A percentile compares a stretch with the other conserved stretches of the same genome.
phyloP scores from a whole-genome alignment of 2,797 vertebrate species.

The Salmo trutta region DNA sequence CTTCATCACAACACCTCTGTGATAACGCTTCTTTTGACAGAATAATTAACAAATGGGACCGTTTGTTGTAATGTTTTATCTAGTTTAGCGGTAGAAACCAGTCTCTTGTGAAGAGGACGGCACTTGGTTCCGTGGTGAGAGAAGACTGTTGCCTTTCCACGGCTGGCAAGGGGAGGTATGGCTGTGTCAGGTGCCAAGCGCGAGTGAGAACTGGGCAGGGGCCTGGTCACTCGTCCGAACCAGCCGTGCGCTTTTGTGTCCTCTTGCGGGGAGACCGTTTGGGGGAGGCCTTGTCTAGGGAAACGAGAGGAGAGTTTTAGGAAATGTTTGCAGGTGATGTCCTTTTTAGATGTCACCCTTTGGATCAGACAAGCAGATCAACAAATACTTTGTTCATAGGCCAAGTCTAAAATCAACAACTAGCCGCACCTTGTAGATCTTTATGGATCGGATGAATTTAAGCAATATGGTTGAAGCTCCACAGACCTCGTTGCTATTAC shows the following conservation, averaged over 20 bases:
- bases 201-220: neutral
- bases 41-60: neutral
- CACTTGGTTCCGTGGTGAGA: neutral
- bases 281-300: slow-evolving; percentile 93
- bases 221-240: slow-evolving; percentile 89
- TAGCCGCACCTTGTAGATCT: neutral
- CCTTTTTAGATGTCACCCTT: neutral
- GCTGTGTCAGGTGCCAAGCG: slow-evolving; percentile 12
- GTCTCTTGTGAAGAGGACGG: neutral
- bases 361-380: neutral
- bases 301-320: neutral
- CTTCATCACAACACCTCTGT: neutral
- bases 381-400: neutral
- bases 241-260: slow-evolving; percentile 92
- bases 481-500: too few species aligned
- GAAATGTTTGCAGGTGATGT: neutral
- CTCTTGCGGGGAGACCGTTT: slow-evolving; percentile 92
- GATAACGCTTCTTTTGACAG: neutral
- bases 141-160: neutral
- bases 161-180: neutral
- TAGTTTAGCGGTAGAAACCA: neutral
- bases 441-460: neutral
- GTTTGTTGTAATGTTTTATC: neutral
- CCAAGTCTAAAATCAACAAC: neutral
- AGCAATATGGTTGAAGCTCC: neutral